A percentile compares a stretch with the other conserved stretches of the same genome.
Conservation (phyloP, 2,797 vertebrate genomes). For the Denticeps clupeoides region DNA sequence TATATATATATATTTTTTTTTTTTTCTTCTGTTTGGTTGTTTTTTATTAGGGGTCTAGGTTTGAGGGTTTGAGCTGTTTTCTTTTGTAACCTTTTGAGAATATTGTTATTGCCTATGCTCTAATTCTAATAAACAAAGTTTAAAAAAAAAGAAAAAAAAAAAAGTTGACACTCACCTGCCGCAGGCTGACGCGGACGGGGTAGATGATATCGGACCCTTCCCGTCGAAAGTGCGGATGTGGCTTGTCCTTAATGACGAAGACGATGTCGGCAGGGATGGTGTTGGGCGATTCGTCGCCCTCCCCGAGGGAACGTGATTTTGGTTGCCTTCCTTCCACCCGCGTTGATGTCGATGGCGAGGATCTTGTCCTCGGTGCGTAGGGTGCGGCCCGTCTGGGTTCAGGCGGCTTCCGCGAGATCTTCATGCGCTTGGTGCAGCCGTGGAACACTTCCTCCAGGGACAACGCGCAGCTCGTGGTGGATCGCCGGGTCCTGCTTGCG, state of each 20-base stretch:
- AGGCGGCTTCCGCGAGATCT: slow-evolving; percentile 91
- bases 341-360: slow-evolving; percentile 91
- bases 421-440: slow-evolving; percentile 94
- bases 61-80: no score
- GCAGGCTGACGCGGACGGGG: slow-evolving; percentile 80
- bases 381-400: no score
- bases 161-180: slow-evolving; percentile 80
- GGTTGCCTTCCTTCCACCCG: slow-evolving; percentile 98
- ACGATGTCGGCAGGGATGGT: slow-evolving; percentile 95
- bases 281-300: slow-evolving; percentile 85
- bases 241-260: slow-evolving; percentile 97
- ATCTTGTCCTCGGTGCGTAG: slow-evolving; percentile 93
- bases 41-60: no score
- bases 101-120: no score
- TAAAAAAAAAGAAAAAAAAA: no score
- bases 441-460: slow-evolving; percentile 92
- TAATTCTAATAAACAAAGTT: no score
- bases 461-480: slow-evolving; percentile 87
- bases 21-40: no score
- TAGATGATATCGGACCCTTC: slow-evolving; percentile 95
- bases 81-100: no score
- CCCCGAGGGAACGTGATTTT: no score
- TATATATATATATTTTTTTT: no score
- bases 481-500: slow-evolving; percentile 93
- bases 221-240: slow-evolving; percentile 85